Percentiles rank a stretch among this genome's conserved stretches.
These are phyloP conservation scores for Muscicapa adusta DNA, from an alignment of 2,113 vertebrate genomes.

Conservation along the genomic window DNA sequence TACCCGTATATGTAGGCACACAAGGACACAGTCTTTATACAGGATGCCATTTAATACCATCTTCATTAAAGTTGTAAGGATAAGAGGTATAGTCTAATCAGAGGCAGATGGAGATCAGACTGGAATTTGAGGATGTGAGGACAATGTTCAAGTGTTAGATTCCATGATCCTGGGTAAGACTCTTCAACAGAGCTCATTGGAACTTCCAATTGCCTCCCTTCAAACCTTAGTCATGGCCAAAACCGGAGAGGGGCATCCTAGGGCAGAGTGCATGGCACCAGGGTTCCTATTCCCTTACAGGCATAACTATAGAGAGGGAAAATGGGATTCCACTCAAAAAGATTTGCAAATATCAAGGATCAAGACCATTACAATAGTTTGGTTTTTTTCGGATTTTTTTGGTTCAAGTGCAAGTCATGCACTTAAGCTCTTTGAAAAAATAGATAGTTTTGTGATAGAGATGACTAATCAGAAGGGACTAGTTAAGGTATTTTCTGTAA, in stretches of 20 bases:
- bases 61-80: background rate
- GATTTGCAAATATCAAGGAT: background rate
- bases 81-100: background rate
- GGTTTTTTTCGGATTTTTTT: background rate
- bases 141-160: background rate
- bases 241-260: background rate
- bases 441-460: background rate
- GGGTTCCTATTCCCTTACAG: background rate
- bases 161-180: background rate
- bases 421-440: background rate
- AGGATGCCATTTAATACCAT: background rate
- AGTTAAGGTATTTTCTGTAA: background rate
- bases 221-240: background rate
- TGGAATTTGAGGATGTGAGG: background rate
- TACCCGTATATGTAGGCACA: background rate
- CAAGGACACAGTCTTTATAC: background rate
- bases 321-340: background rate
- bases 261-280: background rate
- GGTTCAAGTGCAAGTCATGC: background rate
- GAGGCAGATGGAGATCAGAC: background rate
- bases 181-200: background rate
- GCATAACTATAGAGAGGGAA: background rate
- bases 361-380: fast-evolving
- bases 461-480: background rate
- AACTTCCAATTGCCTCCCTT: background rate